A percentile compares a stretch with the other conserved stretches of the same genome.
These are phyloP conservation scores for Pan paniscus DNA, from an alignment of 2,113 vertebrate genomes.

Conservation along the genomic window DNA sequence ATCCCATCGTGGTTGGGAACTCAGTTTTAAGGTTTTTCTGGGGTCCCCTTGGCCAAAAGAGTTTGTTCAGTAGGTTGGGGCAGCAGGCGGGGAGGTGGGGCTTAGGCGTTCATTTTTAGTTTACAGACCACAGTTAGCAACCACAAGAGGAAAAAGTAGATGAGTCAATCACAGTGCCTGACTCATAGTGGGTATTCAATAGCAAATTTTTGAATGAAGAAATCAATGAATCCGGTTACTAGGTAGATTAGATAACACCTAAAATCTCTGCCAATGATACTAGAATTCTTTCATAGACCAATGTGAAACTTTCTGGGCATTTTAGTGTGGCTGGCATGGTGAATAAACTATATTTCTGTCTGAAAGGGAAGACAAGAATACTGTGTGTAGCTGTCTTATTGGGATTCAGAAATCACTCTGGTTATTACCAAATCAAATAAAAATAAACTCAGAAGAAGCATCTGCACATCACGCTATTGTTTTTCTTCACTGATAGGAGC, in stretches of 20 bases:
- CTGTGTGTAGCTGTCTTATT: not conserved
- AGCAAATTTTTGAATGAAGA: not conserved
- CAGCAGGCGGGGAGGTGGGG: too few relatives aligned
- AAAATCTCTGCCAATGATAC: not conserved
- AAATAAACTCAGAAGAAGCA: constrained; percentile 49
- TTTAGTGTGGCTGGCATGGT: not conserved
- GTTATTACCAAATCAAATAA: constrained; percentile 18
- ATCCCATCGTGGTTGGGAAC: too few relatives aligned
- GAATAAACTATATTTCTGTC: not conserved
- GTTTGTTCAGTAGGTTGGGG: too few relatives aligned
- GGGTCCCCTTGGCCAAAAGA: too few relatives aligned
- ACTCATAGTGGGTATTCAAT: not conserved
- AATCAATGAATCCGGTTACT: not conserved
- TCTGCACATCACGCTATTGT: not conserved
- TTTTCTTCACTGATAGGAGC: not conserved
- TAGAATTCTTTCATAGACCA: not conserved
- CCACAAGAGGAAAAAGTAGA: not conserved
- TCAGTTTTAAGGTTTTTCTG: too few relatives aligned
- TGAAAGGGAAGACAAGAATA: not conserved
- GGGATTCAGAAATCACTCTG: not conserved
- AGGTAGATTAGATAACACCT: not conserved
- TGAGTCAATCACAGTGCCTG: not conserved
- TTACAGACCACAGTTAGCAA: too few relatives aligned
- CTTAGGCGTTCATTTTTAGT: too few relatives aligned
- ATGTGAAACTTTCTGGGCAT: not conserved